phyloP scores from a whole-genome alignment of 2,113 vertebrate species.

The Puntigrus tetrazona region DNA sequence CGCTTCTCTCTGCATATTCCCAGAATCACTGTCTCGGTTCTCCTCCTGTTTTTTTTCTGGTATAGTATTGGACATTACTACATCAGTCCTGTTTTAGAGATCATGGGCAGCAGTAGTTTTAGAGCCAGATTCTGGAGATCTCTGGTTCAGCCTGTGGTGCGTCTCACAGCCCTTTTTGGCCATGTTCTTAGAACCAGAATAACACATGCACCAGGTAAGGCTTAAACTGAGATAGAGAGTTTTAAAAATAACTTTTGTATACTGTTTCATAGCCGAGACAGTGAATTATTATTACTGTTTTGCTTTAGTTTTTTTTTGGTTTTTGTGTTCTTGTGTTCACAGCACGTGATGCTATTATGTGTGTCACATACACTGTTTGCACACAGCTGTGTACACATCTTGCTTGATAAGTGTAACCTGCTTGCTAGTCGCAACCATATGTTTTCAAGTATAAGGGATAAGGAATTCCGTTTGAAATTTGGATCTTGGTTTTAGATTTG shows the following conservation, averaged over 20 bases:
- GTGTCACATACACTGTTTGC: neutral
- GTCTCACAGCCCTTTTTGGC: conserved; percentile 33
- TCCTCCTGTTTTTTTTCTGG: neutral
- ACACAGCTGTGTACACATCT: conserved; percentile 31
- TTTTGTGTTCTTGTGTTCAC: neutral
- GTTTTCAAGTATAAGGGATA: neutral
- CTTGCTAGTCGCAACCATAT: neutral
- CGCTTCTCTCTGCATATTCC: conserved; percentile 20
- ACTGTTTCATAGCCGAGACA: neutral
- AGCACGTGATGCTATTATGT: neutral
- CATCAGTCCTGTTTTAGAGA: neutral
- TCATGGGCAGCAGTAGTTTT: conserved; percentile 20
- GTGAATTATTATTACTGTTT: neutral
- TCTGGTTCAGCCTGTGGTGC: conserved; percentile 42
- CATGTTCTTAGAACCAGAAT: conserved; percentile 27
- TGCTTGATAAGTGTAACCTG: conserved; percentile 6
- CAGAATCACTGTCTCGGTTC: conserved; percentile 33
- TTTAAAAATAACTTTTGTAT: neutral
- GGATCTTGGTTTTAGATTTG: neutral
- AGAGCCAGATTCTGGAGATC: conserved; percentile 36
- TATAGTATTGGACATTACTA: neutral
- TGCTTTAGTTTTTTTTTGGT: neutral
- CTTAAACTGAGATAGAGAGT: neutral
- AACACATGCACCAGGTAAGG: conserved; percentile 44
- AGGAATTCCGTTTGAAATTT: neutral